Evolutionary conservation across 2,888 invertebrate genomes (phyloP).

Genomic region (Eupithecia subfuscata): DNA sequence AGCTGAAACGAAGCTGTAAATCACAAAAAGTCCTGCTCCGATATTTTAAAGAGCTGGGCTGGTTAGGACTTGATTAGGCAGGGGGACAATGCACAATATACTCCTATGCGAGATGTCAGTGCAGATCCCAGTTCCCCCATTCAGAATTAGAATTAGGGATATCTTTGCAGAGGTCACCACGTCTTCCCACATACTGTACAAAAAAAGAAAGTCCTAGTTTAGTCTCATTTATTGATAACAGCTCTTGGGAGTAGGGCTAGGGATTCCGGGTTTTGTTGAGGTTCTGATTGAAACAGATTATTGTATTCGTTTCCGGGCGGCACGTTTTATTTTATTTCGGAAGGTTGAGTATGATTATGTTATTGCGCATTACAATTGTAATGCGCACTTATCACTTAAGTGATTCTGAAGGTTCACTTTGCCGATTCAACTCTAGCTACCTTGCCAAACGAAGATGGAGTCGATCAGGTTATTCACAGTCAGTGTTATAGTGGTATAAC

Average conservation of each 20-base stretch:
- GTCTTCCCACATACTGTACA: neutral
- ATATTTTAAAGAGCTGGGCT: no score
- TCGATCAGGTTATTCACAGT: no score
- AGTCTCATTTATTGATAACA: neutral
- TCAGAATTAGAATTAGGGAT: no score
- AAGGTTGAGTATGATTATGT: neutral
- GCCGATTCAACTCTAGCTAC: no score
- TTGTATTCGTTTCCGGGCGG: neutral
- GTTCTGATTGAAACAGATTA: slow-evolving; percentile 9
- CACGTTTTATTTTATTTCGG: neutral
- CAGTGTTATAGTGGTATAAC: neutral
- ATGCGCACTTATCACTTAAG: no score
- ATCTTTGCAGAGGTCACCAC: neutral
- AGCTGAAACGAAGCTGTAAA: no score
- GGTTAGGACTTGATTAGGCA: no score
- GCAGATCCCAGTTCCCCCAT: no score
- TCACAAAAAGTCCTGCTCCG: no score
- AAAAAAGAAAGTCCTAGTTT: neutral
- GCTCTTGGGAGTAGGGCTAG: neutral
- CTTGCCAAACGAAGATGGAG: neutral
- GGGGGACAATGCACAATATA: no score
- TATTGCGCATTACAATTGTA: neutral
- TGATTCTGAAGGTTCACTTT: neutral
- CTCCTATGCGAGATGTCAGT: no score
- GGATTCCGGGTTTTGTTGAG: neutral